Evolutionary conservation across 2,888 invertebrate genomes (phyloP), one percentile per base, ranked within the genome.

Genomic region (Limnephilus marmoratus): DNA sequence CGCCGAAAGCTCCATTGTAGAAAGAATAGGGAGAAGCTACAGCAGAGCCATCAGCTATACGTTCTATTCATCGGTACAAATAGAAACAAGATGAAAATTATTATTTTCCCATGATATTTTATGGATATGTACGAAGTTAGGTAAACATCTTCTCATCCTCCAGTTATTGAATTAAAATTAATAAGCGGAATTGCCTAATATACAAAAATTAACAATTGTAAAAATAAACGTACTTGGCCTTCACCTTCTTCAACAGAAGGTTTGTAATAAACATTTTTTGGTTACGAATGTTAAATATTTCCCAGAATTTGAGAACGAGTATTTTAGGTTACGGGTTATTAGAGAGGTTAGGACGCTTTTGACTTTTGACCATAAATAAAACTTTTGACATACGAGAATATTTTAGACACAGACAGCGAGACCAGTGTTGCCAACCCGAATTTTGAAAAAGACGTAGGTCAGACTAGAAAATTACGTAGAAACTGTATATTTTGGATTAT

Each of bases 211-310:
- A 68, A 15, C 53, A 53, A 53, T 53, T 53, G 15, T 53, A n/a
- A 24, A 83, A 83, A 49, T 87, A 13, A 37, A 96, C 97, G 96
- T 95, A 98, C 98, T 98, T 98, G 97, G 97, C 97, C 95, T 98
- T 98, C 0, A 96, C 97, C 95, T 97, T 97, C 95, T 98, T 98
- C 0, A 97, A 95, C 92, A 98, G 95, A 34, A 97, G 94, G 94
- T 97, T 97, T 9, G 98, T 98, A 90, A 98, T 94, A 94, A 97
- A 97, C 97, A 98, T 97, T 93, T 31, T 81, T 34, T 81, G 68
- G 24, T 68, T 68, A n/a, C 24, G 68, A 68, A 68, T 68, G 24
- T 68, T 24, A 68, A 7, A 4, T 9, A 18, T 68, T 1, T 68
- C 2, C 7, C 24, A 24, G 68, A 68, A 68, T 68, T 68, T 24